A percentile compares a stretch with the other conserved stretches of the same genome.
phyloP scores from a whole-genome alignment of 2,113 vertebrate genomes.

The Recurvirostra avosetta region DNA sequence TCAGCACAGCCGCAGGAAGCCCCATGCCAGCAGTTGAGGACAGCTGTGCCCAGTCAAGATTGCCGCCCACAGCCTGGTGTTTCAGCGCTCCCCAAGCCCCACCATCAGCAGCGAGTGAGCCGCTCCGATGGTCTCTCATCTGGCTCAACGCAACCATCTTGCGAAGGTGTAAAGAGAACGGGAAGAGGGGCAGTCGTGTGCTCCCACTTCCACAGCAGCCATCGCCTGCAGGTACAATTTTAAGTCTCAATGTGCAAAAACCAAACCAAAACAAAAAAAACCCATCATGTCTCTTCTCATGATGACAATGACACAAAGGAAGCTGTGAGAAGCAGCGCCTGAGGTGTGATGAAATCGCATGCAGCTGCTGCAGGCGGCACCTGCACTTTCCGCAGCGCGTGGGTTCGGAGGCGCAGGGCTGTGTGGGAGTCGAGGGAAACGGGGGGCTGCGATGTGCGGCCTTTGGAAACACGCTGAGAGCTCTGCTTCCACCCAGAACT shows the following conservation, averaged over 20 bases:
- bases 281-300: neutral
- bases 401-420: neutral
- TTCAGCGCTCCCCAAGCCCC: neutral
- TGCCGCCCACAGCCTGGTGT: neutral
- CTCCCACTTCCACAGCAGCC: neutral
- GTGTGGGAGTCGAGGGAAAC: constrained; percentile 37
- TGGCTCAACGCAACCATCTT: accelerated
- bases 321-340: neutral
- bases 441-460: neutral
- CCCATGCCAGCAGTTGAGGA: accelerated
- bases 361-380: neutral
- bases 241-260: neutral
- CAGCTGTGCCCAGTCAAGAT: accelerated
- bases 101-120: accelerated
- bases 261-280: accelerated
- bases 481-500: neutral
- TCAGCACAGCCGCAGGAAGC: neutral
- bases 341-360: neutral
- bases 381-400: neutral
- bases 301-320: neutral
- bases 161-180: neutral
- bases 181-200: accelerated
- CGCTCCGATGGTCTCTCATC: accelerated
- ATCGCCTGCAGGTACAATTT: neutral
- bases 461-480: neutral